Base-by-base conservation (phyloP, 2,888 invertebrate species). In the Rhingia rostrata region DNA sequence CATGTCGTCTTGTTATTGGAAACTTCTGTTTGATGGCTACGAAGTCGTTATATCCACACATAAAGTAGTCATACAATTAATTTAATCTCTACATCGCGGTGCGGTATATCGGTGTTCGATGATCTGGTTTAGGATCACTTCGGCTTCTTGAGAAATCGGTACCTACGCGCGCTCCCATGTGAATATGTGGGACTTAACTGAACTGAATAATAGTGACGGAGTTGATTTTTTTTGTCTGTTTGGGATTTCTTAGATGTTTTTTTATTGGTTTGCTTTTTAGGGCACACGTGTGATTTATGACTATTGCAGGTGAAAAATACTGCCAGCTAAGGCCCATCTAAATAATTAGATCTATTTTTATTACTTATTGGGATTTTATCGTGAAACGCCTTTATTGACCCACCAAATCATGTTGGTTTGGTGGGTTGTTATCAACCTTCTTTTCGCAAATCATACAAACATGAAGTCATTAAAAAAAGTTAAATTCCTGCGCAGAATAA, bases 1-100 rank as follows among this genome's bases (percentile, higher is more conserved):
- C 83, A 79, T 83, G 83, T 83, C 63, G 78, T 79, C 83, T 83
- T 79, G 83, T 83, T 83, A 83, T 79, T 83, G 79, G 83, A 69
- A 83, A 83, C 83, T 83, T 83, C 83, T 83, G 83, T 83, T 83
- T 83, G 83, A 83, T 79, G 67, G 69, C 69, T 79, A 58, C 63
- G 67, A 69, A 83, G 78, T 83, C 73, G 78, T 78, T 79, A 63
- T 79, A 79, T 79, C 79, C 83, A 78, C 61, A 83, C 67, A 79
- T 79, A 79, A 83, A 73, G 73, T 79, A 79, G 83, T 83, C 79
- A 74, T 83, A 83, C 83, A 79, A 83, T 83, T 83, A 83, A 83
- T 83, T 83, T 83, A 74, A 83, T 83, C 83, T 83, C 39, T 58
- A 39, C 72, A 83, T 83, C 83, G 73, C 63, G 33, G 69, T 70